phyloP scores from a whole-genome alignment of 2,888 invertebrate genomes.

The Metalampra italica region DNA sequence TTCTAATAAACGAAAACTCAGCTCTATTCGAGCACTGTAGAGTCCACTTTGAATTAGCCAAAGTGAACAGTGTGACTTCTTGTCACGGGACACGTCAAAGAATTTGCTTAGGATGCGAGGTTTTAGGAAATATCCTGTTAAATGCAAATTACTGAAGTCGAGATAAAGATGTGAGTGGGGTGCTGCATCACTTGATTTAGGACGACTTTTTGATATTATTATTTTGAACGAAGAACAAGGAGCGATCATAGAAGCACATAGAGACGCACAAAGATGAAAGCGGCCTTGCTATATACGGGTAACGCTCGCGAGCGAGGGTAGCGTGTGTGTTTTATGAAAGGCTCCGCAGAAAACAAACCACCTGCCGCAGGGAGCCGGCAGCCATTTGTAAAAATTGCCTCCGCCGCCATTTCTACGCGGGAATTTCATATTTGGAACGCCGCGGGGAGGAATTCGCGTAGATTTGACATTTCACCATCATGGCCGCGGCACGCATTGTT shows the following conservation, averaged over 20 bases:
- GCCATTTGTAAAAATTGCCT: constrained; percentile 77
- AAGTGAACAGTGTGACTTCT: constrained; percentile 10
- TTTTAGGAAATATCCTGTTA: constrained; percentile 59
- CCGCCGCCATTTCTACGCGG: constrained; percentile 72
- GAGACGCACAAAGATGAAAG: background rate
- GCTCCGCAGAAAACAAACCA: constrained; percentile 36
- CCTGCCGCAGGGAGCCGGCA: constrained; percentile 58
- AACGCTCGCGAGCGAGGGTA: too few species aligned
- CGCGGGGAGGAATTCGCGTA: constrained; percentile 63
- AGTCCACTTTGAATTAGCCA: constrained; percentile 16
- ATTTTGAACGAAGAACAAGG: background rate
- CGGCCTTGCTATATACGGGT: background rate
- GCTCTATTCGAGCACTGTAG: constrained; percentile 25
- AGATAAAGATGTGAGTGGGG: constrained; percentile 47
- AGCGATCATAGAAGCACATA: background rate
- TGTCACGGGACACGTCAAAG: constrained; percentile 11
- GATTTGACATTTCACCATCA: constrained; percentile 66
- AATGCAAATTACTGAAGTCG: constrained; percentile 64
- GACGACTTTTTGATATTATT: constrained; percentile 10
- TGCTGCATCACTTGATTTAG: constrained; percentile 42
- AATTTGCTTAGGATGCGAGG: constrained; percentile 62
- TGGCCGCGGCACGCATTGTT: constrained; percentile 64
- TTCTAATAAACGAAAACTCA: constrained; percentile 43
- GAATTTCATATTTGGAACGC: constrained; percentile 74
- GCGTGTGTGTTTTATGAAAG: background rate